A percentile compares a stretch with the other conserved stretches of the same genome.
phyloP scores from a whole-genome alignment of 1,140 invertebrate genomes.

The Drosophila repletoides region DNA sequence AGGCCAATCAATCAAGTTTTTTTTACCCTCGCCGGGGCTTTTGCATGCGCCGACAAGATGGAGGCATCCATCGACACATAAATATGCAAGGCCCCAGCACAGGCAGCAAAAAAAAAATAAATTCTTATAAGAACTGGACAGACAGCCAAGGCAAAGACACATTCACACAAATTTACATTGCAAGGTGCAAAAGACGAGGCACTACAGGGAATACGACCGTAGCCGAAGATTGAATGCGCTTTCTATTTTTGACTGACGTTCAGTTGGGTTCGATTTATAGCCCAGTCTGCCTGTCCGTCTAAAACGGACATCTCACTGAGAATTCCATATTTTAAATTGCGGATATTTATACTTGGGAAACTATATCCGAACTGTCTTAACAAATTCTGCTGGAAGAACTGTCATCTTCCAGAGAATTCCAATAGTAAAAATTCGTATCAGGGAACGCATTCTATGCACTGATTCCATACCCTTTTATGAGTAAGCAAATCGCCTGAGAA shows the following conservation, averaged over 20 bases:
- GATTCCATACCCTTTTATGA: too few species aligned
- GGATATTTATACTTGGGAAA: too few species aligned
- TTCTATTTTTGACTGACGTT: too few species aligned
- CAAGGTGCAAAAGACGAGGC: conserved; percentile 44
- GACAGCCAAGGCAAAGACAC: conserved; percentile 24
- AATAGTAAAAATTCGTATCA: too few species aligned
- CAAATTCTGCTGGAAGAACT: too few species aligned
- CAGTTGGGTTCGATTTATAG: too few species aligned
- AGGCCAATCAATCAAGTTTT: conserved; percentile 75
- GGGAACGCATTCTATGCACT: too few species aligned
- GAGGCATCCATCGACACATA: conserved; percentile 27
- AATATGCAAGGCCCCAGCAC: conserved; percentile 61
- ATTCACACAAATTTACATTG: conserved; percentile 44
- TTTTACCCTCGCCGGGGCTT: conserved; percentile 25
- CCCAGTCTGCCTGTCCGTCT: too few species aligned
- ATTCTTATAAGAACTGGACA: conserved; percentile 8
- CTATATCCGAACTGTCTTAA: too few species aligned
- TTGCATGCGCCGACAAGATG: conserved; percentile 53
- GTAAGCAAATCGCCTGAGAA: background rate
- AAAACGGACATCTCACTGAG: too few species aligned
- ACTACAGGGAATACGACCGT: background rate
- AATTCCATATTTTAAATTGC: too few species aligned
- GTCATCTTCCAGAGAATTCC: too few species aligned
- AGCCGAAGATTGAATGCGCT: conserved; percentile 2
- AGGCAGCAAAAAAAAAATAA: background rate